phyloP scores from a whole-genome alignment of 2,888 invertebrate species.

The Palloptera scutellata region DNA sequence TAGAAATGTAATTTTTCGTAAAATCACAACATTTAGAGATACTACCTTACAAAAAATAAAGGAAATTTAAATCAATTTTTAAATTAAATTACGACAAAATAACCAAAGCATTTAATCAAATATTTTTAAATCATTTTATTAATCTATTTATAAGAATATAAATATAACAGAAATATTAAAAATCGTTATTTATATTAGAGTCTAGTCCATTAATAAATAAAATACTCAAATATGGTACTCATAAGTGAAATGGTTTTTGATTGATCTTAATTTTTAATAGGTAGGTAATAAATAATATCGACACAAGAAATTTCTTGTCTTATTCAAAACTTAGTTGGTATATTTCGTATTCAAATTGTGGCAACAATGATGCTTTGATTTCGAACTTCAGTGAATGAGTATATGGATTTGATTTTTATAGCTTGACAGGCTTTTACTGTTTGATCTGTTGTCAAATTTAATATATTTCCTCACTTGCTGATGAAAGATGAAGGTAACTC shows the following conservation, averaged over 20 bases:
- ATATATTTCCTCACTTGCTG: too few species aligned
- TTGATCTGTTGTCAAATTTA: too few species aligned
- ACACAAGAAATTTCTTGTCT: too few species aligned
- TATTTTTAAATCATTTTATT: neutral
- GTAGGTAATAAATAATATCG: too few species aligned
- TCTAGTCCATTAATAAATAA: slow-evolving; percentile 28
- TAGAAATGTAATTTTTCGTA: neutral
- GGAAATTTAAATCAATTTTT: neutral
- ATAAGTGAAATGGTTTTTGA: slow-evolving; percentile 15
- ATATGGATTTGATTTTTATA: too few species aligned
- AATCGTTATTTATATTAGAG: slow-evolving; percentile 21
- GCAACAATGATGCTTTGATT: too few species aligned
- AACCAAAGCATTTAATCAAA: slow-evolving; percentile 32
- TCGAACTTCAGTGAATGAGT: too few species aligned
- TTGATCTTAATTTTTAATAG: too few species aligned
- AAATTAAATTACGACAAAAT: neutral
- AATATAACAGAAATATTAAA: neutral
- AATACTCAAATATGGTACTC: slow-evolving; percentile 12
- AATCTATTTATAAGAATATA: neutral
- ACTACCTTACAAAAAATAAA: neutral
- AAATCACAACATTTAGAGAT: neutral
- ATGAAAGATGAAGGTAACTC: too few species aligned
- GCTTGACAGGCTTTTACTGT: too few species aligned
- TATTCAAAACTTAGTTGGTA: too few species aligned
- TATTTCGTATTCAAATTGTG: too few species aligned